Conservation (phyloP, 2,113 vertebrate species). For the Callipepla californica region DNA sequence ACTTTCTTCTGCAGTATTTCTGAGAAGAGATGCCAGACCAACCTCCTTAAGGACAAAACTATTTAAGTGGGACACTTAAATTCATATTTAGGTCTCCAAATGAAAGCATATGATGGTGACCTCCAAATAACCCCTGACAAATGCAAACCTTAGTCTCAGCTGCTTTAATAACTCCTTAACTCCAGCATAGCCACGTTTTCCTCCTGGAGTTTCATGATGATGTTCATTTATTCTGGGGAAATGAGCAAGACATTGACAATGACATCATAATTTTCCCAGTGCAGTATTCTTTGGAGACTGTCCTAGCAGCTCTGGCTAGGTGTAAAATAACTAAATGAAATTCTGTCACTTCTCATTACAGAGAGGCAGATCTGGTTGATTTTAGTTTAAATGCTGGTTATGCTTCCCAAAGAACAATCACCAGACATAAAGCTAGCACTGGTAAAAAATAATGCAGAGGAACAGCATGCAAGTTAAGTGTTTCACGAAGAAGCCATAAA, state of each 20-base stretch:
- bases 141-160: slow-evolving; percentile 24
- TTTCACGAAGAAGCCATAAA: not conserved
- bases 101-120: not conserved
- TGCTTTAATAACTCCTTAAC: slow-evolving; percentile 52
- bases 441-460: not conserved
- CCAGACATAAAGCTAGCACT: not conserved
- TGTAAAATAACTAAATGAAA: not conserved
- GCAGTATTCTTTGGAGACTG: not conserved
- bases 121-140: slow-evolving; percentile 55
- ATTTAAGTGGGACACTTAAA: slow-evolving; percentile 5
- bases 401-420: not conserved
- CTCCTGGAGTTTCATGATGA: slow-evolving; percentile 54
- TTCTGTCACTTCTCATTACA: not conserved
- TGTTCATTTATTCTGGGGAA: slow-evolving; percentile 58
- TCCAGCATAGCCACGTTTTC: slow-evolving; percentile 14
- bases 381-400: not conserved
- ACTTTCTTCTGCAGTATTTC: not conserved
- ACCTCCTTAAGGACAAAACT: not conserved
- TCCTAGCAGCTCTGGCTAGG: not conserved
- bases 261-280: slow-evolving; percentile 52
- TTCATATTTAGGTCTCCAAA: not conserved
- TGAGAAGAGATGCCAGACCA: not conserved
- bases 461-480: rapidly evolving
- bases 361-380: not conserved
- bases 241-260: slow-evolving; percentile 41